Conservation (phyloP, 2,888 invertebrate genomes). For the Hirudinaria manillensis region DNA sequence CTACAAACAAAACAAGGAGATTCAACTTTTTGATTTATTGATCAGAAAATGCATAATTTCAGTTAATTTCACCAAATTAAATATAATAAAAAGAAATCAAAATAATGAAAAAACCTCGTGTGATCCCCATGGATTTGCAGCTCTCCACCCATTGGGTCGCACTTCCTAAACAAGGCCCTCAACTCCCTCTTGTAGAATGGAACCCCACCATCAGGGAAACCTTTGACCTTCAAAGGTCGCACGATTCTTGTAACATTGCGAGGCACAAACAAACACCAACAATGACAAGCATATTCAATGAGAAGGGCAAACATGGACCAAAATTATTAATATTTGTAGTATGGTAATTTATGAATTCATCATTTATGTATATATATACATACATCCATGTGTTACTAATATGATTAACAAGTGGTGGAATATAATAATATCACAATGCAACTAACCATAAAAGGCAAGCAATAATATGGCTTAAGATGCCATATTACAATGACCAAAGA, state of each 20-base stretch:
- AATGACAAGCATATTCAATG: not conserved
- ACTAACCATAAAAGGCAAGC: too few species aligned
- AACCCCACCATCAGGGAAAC: slow-evolving; percentile 52
- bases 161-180: slow-evolving; percentile 44
- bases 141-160: not conserved
- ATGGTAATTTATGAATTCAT: too few species aligned
- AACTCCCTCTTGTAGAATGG: slow-evolving; percentile 49
- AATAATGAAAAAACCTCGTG: not conserved
- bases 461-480: too few species aligned
- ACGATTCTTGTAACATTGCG: not conserved
- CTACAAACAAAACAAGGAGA: slow-evolving; percentile 46
- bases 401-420: too few species aligned
- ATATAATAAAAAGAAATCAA: not conserved
- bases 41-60: slow-evolving; percentile 38
- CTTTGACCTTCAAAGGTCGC: slow-evolving; percentile 45
- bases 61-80: not conserved
- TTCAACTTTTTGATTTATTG: slow-evolving; percentile 30
- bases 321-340: too few species aligned
- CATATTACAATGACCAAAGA: not conserved
- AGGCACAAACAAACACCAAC: not conserved
- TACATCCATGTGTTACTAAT: too few species aligned
- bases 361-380: too few species aligned
- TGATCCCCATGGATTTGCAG: not conserved
- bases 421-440: too few species aligned
- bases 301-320: too few species aligned